Conservation (phyloP, 1,140 invertebrate species). For the Megalopta genalis region DNA sequence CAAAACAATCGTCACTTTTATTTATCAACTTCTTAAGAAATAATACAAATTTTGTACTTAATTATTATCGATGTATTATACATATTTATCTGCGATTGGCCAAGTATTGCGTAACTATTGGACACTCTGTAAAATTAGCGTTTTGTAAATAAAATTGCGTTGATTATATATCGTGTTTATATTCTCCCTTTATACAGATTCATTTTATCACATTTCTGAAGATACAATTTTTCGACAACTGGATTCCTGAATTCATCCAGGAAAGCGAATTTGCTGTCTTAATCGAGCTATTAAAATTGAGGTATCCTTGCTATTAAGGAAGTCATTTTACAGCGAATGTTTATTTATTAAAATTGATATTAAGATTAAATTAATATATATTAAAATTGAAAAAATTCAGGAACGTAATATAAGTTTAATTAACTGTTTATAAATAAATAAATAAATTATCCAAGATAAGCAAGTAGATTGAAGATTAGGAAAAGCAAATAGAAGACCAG, state of each 20-base stretch:
- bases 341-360: too few relatives aligned
- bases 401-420: too few relatives aligned
- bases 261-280: too few relatives aligned
- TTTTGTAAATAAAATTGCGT: conserved; percentile 20
- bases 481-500: background rate
- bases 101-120: conserved; percentile 11
- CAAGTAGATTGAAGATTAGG: background rate
- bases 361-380: too few relatives aligned
- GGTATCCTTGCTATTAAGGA: too few relatives aligned
- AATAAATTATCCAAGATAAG: too few relatives aligned
- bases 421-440: too few relatives aligned
- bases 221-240: too few relatives aligned
- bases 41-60: conserved; percentile 22
- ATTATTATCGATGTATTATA: conserved; percentile 1
- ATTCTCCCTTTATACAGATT: background rate
- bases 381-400: background rate
- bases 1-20: background rate
- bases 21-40: background rate
- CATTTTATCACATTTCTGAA: too few relatives aligned
- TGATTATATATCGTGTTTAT: background rate
- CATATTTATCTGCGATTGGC: conserved; percentile 14
- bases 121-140: background rate
- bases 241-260: too few relatives aligned
- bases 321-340: background rate
- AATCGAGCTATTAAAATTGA: too few relatives aligned